These are phyloP conservation scores for Beroe ovata DNA, from an alignment of 37 sponge, comb jelly and placozoan species.

Conservation along the genomic window DNA sequence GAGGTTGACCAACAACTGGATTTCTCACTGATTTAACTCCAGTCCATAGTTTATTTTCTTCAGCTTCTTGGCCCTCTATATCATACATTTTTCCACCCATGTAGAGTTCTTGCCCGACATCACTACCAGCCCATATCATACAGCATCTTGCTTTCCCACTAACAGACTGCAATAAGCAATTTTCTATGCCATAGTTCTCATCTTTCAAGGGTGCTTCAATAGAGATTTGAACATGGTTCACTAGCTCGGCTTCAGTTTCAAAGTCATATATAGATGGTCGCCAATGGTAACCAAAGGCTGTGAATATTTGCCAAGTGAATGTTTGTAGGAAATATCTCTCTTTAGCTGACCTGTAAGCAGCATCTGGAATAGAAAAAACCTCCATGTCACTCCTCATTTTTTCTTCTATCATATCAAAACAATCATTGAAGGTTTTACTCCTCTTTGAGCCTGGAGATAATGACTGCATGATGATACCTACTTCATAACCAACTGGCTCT, in stretches of 20 bases:
- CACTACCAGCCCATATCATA: constrained; percentile 43
- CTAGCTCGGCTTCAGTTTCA: not conserved
- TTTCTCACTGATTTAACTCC: constrained; percentile 39
- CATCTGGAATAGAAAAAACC: not conserved
- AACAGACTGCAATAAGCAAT: not conserved
- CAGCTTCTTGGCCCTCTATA: too few relatives aligned
- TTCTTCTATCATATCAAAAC: not conserved
- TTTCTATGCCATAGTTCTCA: constrained; percentile 34
- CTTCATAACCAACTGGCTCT: not conserved
- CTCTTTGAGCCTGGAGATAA: not conserved
- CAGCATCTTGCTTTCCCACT: constrained; percentile 13
- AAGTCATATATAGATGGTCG: constrained; percentile 37
- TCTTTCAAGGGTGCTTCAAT: not conserved
- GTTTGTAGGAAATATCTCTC: constrained; percentile 31
- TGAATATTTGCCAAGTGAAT: constrained; percentile 29
- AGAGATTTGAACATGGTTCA: constrained; percentile 23
- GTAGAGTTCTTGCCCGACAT: constrained; percentile 28
- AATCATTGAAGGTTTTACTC: not conserved
- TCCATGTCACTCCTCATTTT: constrained; percentile 37
- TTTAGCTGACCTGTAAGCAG: constrained; percentile 34
- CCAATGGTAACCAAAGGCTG: constrained; percentile 45
- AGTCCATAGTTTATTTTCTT: too few relatives aligned
- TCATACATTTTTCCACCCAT: not conserved
- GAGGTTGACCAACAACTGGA: constrained; percentile 62
- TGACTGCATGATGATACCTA: not conserved